Conservation (phyloP, 2,113 vertebrate genomes). For the Opisthocomus hoazin region DNA sequence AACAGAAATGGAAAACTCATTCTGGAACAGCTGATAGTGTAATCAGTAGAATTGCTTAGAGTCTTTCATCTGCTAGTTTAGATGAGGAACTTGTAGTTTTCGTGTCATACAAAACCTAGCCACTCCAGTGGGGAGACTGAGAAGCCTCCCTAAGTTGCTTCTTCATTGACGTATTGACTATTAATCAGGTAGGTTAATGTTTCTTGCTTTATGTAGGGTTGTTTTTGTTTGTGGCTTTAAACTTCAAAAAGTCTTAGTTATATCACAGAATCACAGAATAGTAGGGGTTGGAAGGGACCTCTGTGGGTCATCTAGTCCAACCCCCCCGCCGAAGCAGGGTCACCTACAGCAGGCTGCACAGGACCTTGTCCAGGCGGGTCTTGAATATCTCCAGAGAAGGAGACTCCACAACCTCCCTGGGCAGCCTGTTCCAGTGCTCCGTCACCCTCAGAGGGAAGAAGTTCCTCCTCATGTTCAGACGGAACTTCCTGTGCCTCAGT, state of each 20-base stretch:
- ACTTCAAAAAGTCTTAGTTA: not conserved
- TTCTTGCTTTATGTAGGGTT: not conserved
- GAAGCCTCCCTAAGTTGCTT: not conserved
- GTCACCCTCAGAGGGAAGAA: no score
- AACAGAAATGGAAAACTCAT: not conserved
- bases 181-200: not conserved
- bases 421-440: no score
- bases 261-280: no score
- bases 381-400: no score
- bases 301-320: no score
- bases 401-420: no score
- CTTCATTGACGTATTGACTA: not conserved
- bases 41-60: not conserved
- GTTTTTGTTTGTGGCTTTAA: not conserved
- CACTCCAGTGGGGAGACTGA: not conserved
- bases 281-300: no score
- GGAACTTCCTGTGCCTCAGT: no score
- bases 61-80: not conserved
- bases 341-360: no score
- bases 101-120: not conserved
- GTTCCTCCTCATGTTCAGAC: no score
- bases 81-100: not conserved
- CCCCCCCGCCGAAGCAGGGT: no score
- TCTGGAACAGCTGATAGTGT: not conserved
- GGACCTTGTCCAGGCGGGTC: no score